Evolutionary conservation across 2,888 invertebrate genomes (phyloP).

Genomic region (Geotrupes spiniger): DNA sequence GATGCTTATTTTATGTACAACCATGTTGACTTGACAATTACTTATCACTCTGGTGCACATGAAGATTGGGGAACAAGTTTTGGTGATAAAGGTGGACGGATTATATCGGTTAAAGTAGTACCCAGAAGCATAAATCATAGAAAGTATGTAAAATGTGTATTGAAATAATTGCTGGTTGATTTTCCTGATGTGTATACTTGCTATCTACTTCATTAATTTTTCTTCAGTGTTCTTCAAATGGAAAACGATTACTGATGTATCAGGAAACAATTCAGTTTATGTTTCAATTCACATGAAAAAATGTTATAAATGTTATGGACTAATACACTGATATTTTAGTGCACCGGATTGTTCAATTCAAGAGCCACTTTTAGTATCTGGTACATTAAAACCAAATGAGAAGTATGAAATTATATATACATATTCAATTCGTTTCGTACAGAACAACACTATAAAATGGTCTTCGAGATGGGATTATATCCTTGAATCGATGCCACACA

Average conservation of each 20-base stretch:
- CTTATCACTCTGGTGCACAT: conserved; percentile 84
- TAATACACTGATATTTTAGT: no score
- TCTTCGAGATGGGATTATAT: conserved; percentile 99
- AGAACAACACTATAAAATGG: conserved; percentile 89
- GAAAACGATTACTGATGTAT: no score
- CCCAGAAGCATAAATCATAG: conserved; percentile 45
- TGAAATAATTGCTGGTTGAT: no score
- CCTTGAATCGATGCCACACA: conserved; percentile 89
- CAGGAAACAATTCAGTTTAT: no score
- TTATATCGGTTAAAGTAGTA: conserved; percentile 73
- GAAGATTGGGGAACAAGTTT: conserved; percentile 86
- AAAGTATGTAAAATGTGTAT: no score
- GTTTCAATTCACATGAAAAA: no score
- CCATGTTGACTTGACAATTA: conserved; percentile 91
- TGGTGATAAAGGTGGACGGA: conserved; percentile 81
- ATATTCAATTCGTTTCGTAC: conserved; percentile 79
- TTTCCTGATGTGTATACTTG: no score
- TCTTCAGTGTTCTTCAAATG: no score
- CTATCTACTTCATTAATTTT: no score
- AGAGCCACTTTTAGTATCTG: conserved; percentile 69
- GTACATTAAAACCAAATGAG: conserved; percentile 53
- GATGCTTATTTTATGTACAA: conserved; percentile 92
- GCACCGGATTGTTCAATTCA: conserved; percentile 53
- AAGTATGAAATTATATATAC: conserved; percentile 74
- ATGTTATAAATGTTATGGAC: no score